Percentiles rank a stretch among this genome's conserved stretches.
Evolutionary conservation across 2,113 vertebrate species (phyloP).

Genomic region (Trematomus loennbergii): DNA sequence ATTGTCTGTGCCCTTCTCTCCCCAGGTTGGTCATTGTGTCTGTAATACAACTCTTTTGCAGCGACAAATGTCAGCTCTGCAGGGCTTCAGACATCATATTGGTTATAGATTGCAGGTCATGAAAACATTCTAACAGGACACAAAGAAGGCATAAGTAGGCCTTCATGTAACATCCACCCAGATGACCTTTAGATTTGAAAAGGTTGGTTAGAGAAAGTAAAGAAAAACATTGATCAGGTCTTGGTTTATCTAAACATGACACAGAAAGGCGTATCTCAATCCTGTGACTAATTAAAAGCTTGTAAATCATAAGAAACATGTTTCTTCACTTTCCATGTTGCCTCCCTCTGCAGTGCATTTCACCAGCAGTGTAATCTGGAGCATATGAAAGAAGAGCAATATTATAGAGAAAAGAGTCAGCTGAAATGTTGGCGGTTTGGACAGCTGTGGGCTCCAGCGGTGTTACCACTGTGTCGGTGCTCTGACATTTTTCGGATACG

Average conservation of each 20-base stretch:
- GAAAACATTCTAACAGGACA: background rate
- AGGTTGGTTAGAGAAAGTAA: background rate
- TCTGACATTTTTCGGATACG: constrained; percentile 49
- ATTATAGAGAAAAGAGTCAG: background rate
- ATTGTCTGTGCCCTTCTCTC: constrained; percentile 20
- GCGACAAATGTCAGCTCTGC: constrained; percentile 42
- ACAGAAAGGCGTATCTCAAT: background rate
- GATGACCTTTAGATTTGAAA: constrained; percentile 13
- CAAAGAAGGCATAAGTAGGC: background rate
- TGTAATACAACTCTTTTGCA: constrained; percentile 19
- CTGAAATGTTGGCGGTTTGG: constrained; percentile 2
- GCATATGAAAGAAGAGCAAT: background rate
- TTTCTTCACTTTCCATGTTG: background rate
- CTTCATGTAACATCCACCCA: constrained; percentile 1
- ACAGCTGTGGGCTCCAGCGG: constrained; percentile 8
- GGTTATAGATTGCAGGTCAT: constrained; percentile 6
- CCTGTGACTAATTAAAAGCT: background rate
- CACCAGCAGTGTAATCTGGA: background rate
- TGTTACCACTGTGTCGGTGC: background rate
- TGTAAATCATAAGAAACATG: background rate
- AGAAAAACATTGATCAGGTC: background rate
- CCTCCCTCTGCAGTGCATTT: background rate
- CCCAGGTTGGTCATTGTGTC: constrained; percentile 34
- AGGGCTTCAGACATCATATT: constrained; percentile 19
- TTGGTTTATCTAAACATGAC: background rate